Conservation (phyloP, 2,113 vertebrate genomes). For the Ophthalmolycus amberensis region DNA sequence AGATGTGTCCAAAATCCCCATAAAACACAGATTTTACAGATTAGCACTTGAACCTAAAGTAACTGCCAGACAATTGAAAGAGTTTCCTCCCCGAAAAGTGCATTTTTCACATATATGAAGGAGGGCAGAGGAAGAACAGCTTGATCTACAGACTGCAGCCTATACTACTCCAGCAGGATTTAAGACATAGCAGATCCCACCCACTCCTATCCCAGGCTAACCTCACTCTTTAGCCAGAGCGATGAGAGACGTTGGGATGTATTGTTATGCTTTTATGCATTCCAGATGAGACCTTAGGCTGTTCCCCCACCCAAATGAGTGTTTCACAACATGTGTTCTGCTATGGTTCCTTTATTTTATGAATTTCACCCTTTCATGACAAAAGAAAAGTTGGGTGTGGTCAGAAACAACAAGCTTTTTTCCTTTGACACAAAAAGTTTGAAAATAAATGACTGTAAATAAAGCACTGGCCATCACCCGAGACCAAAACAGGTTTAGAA, state of each 20-base stretch:
- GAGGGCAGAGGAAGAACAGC: constrained; percentile 21
- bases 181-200: constrained; percentile 54
- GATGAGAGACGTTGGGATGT: constrained; percentile 75
- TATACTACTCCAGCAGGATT: constrained; percentile 50
- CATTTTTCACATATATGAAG: constrained; percentile 21
- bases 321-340: constrained; percentile 72
- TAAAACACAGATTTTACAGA: constrained; percentile 32
- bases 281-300: constrained; percentile 79
- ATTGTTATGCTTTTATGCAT: constrained; percentile 80
- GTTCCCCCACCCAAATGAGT: constrained; percentile 61
- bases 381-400: constrained; percentile 64
- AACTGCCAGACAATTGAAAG: constrained; percentile 13
- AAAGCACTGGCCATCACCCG: not conserved
- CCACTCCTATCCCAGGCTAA: constrained; percentile 61
- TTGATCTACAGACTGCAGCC: constrained; percentile 33
- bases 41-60: constrained; percentile 11
- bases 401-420: constrained; percentile 36
- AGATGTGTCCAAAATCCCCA: constrained; percentile 30
- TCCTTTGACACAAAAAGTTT: not conserved
- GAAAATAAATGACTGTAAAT: not conserved
- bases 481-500: constrained; percentile 13
- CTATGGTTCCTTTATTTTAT: constrained; percentile 45
- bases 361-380: constrained; percentile 52
- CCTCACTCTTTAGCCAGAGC: constrained; percentile 45
- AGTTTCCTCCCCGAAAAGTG: not conserved